phyloP scores from a whole-genome alignment of 2,113 vertebrate genomes.

The Piaya cayana region DNA sequence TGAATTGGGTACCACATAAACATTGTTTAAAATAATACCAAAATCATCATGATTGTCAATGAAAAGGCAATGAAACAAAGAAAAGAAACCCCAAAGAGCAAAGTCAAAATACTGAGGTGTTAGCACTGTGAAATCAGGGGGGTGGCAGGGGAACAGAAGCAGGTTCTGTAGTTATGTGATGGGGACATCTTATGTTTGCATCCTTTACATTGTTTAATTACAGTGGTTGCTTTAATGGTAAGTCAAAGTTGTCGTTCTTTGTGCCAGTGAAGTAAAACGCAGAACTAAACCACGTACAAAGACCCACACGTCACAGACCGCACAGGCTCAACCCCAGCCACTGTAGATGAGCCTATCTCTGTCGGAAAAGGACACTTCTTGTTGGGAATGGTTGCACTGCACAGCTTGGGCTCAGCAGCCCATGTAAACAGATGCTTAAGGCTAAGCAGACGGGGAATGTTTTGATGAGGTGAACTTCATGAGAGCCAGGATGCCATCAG shows the following conservation, averaged over 20 bases:
- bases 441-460: neutral
- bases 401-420: neutral
- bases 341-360: rapidly evolving
- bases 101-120: neutral
- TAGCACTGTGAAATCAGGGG: neutral
- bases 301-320: rapidly evolving
- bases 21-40: neutral
- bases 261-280: neutral
- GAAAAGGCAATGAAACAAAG: neutral
- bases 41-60: neutral
- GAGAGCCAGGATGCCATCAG: neutral
- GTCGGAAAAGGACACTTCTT: rapidly evolving
- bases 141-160: neutral
- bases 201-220: neutral
- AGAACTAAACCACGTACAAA: neutral
- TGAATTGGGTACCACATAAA: neutral
- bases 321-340: rapidly evolving
- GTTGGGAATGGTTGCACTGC: neutral
- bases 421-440: neutral
- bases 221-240: neutral
- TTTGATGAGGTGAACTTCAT: neutral
- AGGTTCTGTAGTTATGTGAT: rapidly evolving
- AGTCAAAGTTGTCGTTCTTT: neutral
- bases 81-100: neutral
- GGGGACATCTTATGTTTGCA: no score